These are phyloP conservation scores for Masticophis lateralis DNA, from an alignment of 2,797 vertebrate species.

Conservation along the genomic window DNA sequence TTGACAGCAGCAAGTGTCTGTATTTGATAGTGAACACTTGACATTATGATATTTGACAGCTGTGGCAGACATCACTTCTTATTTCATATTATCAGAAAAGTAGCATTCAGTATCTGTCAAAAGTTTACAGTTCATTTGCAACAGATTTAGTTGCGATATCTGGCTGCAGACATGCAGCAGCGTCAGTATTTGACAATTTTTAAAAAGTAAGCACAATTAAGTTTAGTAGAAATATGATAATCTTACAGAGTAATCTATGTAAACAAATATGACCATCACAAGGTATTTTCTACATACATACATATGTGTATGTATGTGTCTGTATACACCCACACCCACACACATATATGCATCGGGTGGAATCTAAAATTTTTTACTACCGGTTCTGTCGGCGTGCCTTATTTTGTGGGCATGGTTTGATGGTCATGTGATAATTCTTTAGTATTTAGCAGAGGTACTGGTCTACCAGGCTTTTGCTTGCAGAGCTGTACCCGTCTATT, in stretches of 20 bases:
- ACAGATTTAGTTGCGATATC: background rate
- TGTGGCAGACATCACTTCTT: background rate
- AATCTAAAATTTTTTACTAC: too few species aligned
- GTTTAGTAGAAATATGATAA: background rate
- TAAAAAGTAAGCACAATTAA: background rate
- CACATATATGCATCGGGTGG: too few species aligned
- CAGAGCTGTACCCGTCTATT: too few species aligned
- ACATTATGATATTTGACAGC: background rate
- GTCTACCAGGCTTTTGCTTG: too few species aligned
- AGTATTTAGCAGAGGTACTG: too few species aligned
- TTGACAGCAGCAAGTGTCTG: background rate
- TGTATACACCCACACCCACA: too few species aligned
- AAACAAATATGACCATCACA: background rate
- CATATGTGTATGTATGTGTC: background rate
- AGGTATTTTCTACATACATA: background rate
- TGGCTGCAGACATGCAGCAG: background rate
- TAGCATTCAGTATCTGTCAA: background rate
- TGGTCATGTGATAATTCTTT: too few species aligned
- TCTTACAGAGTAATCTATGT: background rate
- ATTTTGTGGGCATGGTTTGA: too few species aligned
- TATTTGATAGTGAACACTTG: background rate
- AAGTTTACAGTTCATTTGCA: background rate
- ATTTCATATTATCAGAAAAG: background rate
- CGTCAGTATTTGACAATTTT: background rate
- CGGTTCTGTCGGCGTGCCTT: too few species aligned